These are phyloP conservation scores for Caenorhabditis imperialis DNA, from an alignment of 2,888 invertebrate species.

Conservation along the genomic window DNA sequence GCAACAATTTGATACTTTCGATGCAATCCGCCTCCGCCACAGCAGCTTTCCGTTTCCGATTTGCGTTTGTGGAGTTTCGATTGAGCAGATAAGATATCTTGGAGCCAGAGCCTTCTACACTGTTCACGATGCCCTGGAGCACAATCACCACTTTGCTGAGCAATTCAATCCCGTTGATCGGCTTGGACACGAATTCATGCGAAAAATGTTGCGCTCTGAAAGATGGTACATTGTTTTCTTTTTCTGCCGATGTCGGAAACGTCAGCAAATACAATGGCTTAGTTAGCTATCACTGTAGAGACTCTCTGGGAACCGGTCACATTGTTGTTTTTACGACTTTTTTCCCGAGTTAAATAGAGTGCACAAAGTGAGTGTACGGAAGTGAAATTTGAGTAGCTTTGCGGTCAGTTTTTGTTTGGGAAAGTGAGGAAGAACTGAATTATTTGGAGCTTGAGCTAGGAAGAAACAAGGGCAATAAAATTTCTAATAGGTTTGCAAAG, in stretches of 20 bases:
- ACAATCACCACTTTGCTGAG: slow-evolving; percentile 65
- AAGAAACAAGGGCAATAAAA: not conserved
- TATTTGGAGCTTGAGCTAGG: no score
- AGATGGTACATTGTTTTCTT: no score
- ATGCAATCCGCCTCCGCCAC: slow-evolving; percentile 77
- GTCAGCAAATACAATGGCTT: slow-evolving; percentile 43
- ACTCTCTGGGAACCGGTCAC: slow-evolving; percentile 45
- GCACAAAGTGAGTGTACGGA: no score
- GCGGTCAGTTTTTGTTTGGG: no score
- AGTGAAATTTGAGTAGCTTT: no score
- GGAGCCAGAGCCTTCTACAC: slow-evolving; percentile 57
- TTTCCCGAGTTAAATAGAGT: slow-evolving; percentile 50
- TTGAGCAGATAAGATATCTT: slow-evolving; percentile 69
- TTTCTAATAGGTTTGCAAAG: not conserved
- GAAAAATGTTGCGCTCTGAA: slow-evolving; percentile 66
- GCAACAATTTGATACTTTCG: slow-evolving; percentile 73
- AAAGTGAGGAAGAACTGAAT: slow-evolving; percentile 13
- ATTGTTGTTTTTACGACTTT: slow-evolving; percentile 44
- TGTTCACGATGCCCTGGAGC: slow-evolving; percentile 70
- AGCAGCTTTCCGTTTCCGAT: slow-evolving; percentile 71
- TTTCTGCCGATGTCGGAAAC: no score
- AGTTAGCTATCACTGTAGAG: slow-evolving; percentile 33
- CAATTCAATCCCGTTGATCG: slow-evolving; percentile 68
- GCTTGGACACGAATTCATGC: slow-evolving; percentile 67
- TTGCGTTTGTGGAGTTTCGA: slow-evolving; percentile 67